phyloP scores from a whole-genome alignment of 1,140 invertebrate species.

The Proales similis region DNA sequence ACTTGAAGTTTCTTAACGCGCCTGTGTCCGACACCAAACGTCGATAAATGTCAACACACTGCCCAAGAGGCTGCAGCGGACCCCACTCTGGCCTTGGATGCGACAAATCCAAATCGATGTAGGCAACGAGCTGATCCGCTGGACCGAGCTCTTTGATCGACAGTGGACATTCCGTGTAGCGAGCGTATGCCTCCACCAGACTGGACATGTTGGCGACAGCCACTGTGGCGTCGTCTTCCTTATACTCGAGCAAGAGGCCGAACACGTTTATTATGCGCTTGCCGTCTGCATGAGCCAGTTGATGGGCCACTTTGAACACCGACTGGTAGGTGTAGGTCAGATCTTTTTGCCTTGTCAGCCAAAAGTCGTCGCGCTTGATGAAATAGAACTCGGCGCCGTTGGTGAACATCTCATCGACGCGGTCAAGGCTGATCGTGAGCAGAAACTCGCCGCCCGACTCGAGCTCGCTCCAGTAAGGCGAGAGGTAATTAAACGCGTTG shows the following conservation, averaged over 20 bases:
- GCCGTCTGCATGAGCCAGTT: not conserved
- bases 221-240: slow-evolving; percentile 26
- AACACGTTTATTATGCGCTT: slow-evolving; percentile 17
- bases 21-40: too few relatives aligned
- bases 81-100: too few relatives aligned
- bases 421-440: slow-evolving; percentile 16
- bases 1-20: too few relatives aligned
- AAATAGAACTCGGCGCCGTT: slow-evolving; percentile 28
- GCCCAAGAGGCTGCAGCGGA: too few relatives aligned
- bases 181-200: not conserved
- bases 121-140: too few relatives aligned
- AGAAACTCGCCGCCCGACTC: not conserved
- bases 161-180: slow-evolving; percentile 5
- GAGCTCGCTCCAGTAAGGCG: not conserved
- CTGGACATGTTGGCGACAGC: slow-evolving; percentile 8
- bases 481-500: slow-evolving; percentile 29
- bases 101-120: too few relatives aligned
- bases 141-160: slow-evolving; percentile 16
- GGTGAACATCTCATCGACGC: slow-evolving; percentile 3
- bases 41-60: too few relatives aligned
- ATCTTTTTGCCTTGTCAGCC: slow-evolving; percentile 10
- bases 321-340: slow-evolving; percentile 29
- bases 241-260: slow-evolving; percentile 16
- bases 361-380: slow-evolving; percentile 34
- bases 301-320: slow-evolving; percentile 3